A percentile compares a stretch with the other conserved stretches of the same genome.
These are phyloP conservation scores for Drosophila sproati DNA, from an alignment of 1,140 invertebrate genomes.

Conservation along the genomic window DNA sequence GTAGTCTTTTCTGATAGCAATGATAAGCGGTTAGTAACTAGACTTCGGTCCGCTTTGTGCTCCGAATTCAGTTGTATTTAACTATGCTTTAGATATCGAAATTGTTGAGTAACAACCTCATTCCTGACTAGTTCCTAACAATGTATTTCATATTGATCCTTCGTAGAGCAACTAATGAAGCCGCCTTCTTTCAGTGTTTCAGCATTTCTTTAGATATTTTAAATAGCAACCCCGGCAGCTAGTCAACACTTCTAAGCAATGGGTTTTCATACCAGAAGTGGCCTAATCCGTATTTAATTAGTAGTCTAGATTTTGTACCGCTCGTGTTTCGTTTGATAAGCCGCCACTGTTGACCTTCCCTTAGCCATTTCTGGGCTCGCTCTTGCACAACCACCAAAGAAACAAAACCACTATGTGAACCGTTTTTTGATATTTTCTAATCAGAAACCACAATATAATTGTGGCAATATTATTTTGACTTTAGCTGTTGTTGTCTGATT, in stretches of 20 bases:
- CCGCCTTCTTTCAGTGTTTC: background rate
- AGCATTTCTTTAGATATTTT: background rate
- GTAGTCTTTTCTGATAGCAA: slow-evolving; percentile 58
- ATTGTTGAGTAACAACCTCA: background rate
- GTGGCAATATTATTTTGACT: slow-evolving; percentile 42
- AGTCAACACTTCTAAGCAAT: background rate
- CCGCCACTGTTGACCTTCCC: slow-evolving; percentile 26
- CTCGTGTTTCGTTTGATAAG: slow-evolving; percentile 31
- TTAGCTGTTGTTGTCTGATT: slow-evolving; percentile 44
- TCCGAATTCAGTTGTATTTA: slow-evolving; percentile 10
- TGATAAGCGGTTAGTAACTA: slow-evolving; percentile 40
- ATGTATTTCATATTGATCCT: slow-evolving; percentile 8
- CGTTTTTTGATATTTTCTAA: slow-evolving; percentile 39
- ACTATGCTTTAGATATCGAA: slow-evolving; percentile 19
- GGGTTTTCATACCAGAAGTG: background rate
- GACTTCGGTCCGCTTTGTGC: slow-evolving; percentile 30
- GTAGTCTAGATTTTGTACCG: slow-evolving; percentile 1
- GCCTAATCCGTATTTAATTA: slow-evolving; percentile 14
- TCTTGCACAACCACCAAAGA: slow-evolving; percentile 28
- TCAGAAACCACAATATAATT: slow-evolving; percentile 69
- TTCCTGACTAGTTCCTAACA: background rate
- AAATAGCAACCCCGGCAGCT: background rate
- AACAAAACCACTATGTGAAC: slow-evolving; percentile 42
- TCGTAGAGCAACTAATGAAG: background rate
- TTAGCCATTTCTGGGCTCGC: background rate